phyloP scores from a whole-genome alignment of 2,113 vertebrate genomes.

The Rafetus swinhoei region DNA sequence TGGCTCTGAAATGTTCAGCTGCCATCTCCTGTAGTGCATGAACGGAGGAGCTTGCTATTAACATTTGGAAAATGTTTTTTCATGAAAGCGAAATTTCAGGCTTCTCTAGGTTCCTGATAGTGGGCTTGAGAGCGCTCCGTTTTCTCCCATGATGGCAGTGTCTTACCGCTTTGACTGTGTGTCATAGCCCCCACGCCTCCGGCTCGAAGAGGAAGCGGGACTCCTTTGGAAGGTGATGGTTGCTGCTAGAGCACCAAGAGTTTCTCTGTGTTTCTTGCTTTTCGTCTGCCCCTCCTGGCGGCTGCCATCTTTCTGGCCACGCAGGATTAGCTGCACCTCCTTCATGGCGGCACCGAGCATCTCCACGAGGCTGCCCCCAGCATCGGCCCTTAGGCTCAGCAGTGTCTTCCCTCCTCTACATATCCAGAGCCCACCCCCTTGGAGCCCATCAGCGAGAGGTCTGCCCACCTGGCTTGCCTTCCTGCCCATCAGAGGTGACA shows the following conservation, averaged over 20 bases:
- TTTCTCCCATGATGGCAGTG: not conserved
- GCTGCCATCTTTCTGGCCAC: constrained; percentile 33
- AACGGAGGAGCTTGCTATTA: not conserved
- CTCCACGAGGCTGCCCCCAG: not conserved
- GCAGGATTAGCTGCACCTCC: constrained; percentile 33
- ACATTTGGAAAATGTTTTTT: not conserved
- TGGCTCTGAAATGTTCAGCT: constrained; percentile 66
- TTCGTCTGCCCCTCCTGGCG: not conserved
- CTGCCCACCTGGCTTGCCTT: constrained; percentile 19
- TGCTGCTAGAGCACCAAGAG: not conserved
- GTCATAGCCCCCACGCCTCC: not conserved
- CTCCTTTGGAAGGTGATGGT: not conserved
- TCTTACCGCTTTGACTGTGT: not conserved
- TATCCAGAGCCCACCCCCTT: constrained; percentile 7
- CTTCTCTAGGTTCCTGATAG: not conserved
- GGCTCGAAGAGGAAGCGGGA: not conserved
- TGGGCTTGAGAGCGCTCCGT: not conserved
- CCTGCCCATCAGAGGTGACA: constrained; percentile 63
- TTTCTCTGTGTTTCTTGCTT: not conserved
- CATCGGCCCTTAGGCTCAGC: constrained; percentile 30
- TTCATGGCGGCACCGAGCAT: not conserved
- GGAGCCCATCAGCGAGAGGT: not conserved
- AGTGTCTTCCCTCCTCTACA: not conserved
- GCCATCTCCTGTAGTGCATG: constrained; percentile 58
- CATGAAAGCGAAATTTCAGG: not conserved